Base-by-base conservation (phyloP, 2,797 vertebrate genomes). In the Typhlichthys subterraneus region DNA sequence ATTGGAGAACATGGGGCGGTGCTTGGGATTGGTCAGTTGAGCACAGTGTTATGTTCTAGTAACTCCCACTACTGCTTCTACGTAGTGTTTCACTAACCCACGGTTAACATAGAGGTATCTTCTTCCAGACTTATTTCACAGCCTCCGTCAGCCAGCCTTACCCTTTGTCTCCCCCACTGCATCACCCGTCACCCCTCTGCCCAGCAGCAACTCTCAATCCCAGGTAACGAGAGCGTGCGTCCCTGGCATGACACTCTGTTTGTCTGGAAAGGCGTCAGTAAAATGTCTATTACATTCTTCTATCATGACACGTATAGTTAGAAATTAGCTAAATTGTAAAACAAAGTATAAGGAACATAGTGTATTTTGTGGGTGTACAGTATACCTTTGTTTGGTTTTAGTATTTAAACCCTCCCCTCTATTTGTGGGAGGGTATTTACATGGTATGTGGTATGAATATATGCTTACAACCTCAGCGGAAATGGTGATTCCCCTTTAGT, bases 111-210 rank as follows among this genome's bases (percentile, higher is more conserved):
- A 89, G 87, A 82, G 73, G 87, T 76, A n/a, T 90, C 80, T 89
- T 90, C 86, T 89, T 87, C 73, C 93, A 99, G 98, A 99, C 90
- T 90, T 98, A 83, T 99, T 99, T 92, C 93, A 93, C 1, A 92
- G 94, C 81, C 93, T 93, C 84, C 95, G 95, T 84, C 87, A 76
- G 75, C 81, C 90, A 85, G 75, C 78, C 92, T 93, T 89, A 89
- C 86, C 83, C 59, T 79, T 86, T 77, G 90, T 93, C 85, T 89
- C 93, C 85, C 85, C 87, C 83, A 84, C 90, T 83, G 78, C 86
- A 70, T 76, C 94, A 72, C 70, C 93, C 84, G 85, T 91, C 79
- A 89, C 92, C 71, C 84, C 92, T 65, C 85, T 94, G 81, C 88
- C 92, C 70, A 91, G 93, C 91, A 95, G 73, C 92, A 95, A 80